A percentile compares a stretch with the other conserved stretches of the same genome.
Evolutionary conservation across 2,113 vertebrate species (phyloP).

Genomic region (Equus przewalskii): DNA sequence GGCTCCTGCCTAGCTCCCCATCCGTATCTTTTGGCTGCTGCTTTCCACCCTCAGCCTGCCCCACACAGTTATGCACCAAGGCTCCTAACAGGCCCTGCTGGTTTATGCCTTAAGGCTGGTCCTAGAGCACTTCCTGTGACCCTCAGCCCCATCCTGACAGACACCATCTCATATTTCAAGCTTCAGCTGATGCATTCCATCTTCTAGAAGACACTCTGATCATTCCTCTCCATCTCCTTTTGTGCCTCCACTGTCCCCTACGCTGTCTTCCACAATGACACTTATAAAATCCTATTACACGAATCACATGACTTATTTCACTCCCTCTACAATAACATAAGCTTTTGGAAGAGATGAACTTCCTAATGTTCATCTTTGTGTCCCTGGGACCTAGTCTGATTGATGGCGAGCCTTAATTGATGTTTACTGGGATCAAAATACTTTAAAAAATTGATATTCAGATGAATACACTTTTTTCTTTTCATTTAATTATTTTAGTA

Average conservation of each 20-base stretch:
- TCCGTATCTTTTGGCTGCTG: rapidly evolving
- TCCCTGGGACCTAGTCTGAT: background rate
- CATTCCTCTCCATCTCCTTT: background rate
- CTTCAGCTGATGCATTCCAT: background rate
- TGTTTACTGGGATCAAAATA: background rate
- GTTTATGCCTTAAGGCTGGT: background rate
- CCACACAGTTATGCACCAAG: background rate
- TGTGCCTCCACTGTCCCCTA: background rate
- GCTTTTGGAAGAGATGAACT: background rate
- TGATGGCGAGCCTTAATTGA: background rate
- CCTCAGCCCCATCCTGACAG: background rate
- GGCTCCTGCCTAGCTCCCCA: background rate
- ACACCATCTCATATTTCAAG: background rate
- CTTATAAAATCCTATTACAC: background rate
- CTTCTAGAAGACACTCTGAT: background rate
- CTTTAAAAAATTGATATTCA: background rate
- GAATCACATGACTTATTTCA: background rate
- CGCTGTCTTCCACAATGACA: too few species aligned
- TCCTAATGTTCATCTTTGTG: background rate
- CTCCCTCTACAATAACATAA: background rate
- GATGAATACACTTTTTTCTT: background rate
- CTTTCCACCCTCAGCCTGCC: background rate
- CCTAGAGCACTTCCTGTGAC: background rate
- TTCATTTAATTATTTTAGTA: background rate
- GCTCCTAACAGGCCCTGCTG: background rate